phyloP scores from a whole-genome alignment of 2,888 invertebrate genomes.

The Reticulitermes lucifugus region DNA sequence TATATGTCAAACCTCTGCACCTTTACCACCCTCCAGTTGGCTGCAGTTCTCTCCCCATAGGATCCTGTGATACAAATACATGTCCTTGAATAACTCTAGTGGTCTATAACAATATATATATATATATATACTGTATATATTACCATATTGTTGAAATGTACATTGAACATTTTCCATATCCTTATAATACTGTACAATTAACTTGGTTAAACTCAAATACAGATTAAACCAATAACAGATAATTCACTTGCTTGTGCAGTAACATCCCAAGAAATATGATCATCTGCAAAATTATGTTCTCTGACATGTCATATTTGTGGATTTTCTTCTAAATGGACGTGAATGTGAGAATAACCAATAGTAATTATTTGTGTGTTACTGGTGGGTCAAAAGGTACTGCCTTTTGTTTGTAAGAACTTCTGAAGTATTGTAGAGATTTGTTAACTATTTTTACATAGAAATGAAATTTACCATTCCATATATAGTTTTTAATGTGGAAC shows the following conservation, averaged over 20 bases:
- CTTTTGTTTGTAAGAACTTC: no score
- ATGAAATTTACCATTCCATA: no score
- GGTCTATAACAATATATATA: not conserved
- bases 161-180: not conserved
- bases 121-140: not conserved
- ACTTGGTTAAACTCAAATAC: not conserved
- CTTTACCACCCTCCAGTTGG: not conserved
- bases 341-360: no score
- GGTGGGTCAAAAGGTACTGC: no score
- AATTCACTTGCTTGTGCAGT: not conserved
- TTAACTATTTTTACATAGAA: no score
- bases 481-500: no score
- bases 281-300: no score
- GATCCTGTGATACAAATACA: not conserved
- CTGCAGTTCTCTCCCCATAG: not conserved
- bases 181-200: not conserved
- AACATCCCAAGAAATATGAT: not conserved
- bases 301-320: no score
- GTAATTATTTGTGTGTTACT: no score
- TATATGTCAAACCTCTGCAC: no score
- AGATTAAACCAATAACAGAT: slow-evolving; percentile 1
- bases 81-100: not conserved
- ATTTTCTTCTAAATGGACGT: no score
- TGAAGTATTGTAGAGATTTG: no score
- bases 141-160: slow-evolving; percentile 8